Base-by-base conservation (phyloP, 1,140 invertebrate species). In the Drosophila kikkawai region DNA sequence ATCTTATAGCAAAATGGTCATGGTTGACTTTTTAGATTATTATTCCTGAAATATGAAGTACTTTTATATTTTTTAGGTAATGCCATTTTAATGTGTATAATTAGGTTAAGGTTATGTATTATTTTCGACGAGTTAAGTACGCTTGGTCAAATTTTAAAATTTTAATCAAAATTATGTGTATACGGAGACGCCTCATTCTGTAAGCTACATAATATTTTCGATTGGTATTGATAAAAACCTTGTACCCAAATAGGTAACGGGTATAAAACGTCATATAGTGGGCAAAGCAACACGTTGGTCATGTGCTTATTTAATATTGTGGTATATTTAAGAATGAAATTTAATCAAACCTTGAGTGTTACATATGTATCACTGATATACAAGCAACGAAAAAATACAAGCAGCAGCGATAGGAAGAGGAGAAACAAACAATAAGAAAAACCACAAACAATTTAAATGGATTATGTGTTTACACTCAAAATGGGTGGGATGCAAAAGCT, bases 381-480 rank as follows among this genome's bases (percentile, higher is more conserved):
- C 47, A 51, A 58, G 57, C 67, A 48, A 61, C 69, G 37, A 65
- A 56, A 79, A 75, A 85, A 85, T 66, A 60, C 66, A 66, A 75
- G 66, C 51, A 79, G 68, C 64, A 67, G 65, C 57, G 47, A 81
- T 76, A 86, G 65, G 65, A 73, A 79, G 66, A 73, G 73, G 57
- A 60, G 64, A 81, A 86, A 82, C 83, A 85, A 85, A 85, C 75
- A 86, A 86, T 82, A 82, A 86, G 79, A 81, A 86, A 82, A 80
- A 82, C 71, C 83, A 80, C 82, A 86, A 86, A 86, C 83, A 86
- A 86, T 86, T 86, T 86, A 86, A 86, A 86, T 86, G 82, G 82
- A 86, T 86, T 86, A 86, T 86, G 82, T 86, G 82, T 86, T 86
- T 86, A 86, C 79, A 82, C 83, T 86, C 53, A 76, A 86, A 81